Percentiles rank a stretch among this genome's conserved stretches.
Evolutionary conservation across 2,113 vertebrate species (phyloP).

Genomic region (Embiotoca jacksoni): DNA sequence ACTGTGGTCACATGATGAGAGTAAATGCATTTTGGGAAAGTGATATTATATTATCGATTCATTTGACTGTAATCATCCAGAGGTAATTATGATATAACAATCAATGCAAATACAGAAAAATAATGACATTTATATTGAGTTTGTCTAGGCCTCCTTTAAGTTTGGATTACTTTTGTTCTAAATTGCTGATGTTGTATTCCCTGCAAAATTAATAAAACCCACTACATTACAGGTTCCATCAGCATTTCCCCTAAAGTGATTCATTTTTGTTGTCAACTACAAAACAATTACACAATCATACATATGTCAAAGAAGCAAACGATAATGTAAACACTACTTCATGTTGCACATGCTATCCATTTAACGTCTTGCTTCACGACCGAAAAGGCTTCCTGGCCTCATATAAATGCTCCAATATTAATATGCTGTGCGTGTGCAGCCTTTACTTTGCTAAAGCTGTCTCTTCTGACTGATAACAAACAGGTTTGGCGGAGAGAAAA

Average conservation of each 20-base stretch:
- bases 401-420: conserved; percentile 29
- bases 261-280: neutral
- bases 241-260: conserved; percentile 1
- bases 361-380: conserved; percentile 1
- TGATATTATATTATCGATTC: neutral
- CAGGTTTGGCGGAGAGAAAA: conserved; percentile 14
- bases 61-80: no score
- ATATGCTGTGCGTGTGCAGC: conserved; percentile 26
- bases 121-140: neutral
- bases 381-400: conserved; percentile 39
- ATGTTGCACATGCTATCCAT: neutral
- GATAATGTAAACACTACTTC: conserved; percentile 9
- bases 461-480: conserved; percentile 57
- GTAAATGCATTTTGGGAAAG: no score
- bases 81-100: no score
- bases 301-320: conserved; percentile 1
- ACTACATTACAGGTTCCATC: conserved; percentile 10
- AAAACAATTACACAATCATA: conserved; percentile 4
- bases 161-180: neutral
- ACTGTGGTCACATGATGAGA: no score
- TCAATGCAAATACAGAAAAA: no score
- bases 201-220: neutral
- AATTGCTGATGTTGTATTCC: neutral
- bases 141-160: neutral
- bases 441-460: conserved; percentile 37